A percentile compares a stretch with the other conserved stretches of the same genome.
Evolutionary conservation across 2,888 invertebrate species (phyloP).

Genomic region (Sylvicola fuscatus): DNA sequence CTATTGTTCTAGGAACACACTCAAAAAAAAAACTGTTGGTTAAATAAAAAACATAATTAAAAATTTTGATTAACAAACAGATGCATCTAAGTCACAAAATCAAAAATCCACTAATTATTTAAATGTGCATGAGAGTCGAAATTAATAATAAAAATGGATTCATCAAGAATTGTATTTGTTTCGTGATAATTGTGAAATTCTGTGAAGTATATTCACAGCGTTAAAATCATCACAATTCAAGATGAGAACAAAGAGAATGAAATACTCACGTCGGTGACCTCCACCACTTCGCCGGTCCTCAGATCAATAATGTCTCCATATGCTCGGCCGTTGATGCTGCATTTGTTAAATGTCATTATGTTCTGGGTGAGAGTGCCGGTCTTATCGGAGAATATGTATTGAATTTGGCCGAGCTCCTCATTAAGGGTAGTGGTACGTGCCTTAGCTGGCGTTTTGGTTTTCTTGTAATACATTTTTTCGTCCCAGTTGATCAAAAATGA

Average conservation of each 20-base stretch:
- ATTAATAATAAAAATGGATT: no score
- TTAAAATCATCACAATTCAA: constrained; percentile 6
- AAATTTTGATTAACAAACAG: no score
- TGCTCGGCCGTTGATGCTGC: constrained; percentile 77
- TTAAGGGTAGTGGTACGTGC: constrained; percentile 95
- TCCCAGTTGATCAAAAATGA: constrained; percentile 99
- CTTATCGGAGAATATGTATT: constrained; percentile 98
- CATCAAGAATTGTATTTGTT: no score
- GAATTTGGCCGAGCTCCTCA: constrained; percentile 96
- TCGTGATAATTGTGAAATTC: no score
- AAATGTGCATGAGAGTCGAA: no score
- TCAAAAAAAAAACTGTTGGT: no score
- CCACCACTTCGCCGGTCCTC: constrained; percentile 67
- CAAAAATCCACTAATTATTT: no score
- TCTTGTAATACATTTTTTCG: constrained; percentile 89
- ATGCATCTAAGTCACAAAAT: no score
- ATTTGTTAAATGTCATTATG: constrained; percentile 99
- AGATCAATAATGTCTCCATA: constrained; percentile 87
- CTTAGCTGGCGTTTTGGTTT: constrained; percentile 77
- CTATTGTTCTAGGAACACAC: no score
- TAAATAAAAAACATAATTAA: no score
- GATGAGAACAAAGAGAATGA: background rate
- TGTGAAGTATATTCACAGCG: no score
- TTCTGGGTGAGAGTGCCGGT: constrained; percentile 98
- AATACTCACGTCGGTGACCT: constrained; percentile 57